Evolutionary conservation across 2,113 vertebrate genomes (phyloP), one percentile per base, ranked within the genome.

Genomic region (Centropristis striata): DNA sequence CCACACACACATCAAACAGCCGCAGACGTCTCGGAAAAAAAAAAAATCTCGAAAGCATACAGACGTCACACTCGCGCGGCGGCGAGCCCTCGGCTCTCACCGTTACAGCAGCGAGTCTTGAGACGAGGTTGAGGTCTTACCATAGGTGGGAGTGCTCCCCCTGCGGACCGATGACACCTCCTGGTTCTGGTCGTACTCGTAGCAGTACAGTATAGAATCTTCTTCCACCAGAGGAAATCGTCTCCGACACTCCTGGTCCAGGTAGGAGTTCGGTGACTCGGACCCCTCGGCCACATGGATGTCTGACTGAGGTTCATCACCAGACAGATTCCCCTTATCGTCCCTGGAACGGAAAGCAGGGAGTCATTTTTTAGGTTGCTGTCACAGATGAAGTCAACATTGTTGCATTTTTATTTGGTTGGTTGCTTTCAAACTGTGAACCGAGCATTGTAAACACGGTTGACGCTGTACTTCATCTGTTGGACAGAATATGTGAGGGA

Each of bases 261-360:
- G 95, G 92, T 98, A 99, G 28, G 98, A 98, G 94, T 99, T 99
- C 71, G 98, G 98, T 55, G 98, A 99, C 89, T 99, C 97, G 10
- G 97, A 98, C 76, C 98, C 96, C 74, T 98, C 97, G 15, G 96
- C 95, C 14, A 97, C 94, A 0, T 96, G 96, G 57, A 96, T 92
- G 50, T 97, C 97, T 37, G 96, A 93, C 78, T 96, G 95, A 53
- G 96, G 89, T 25, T 97, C 96, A 1, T 97, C 96, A 68, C 93
- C 96, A 0, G 96, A 94, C 61, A 97, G 95, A 83, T 96, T 97
- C 69, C 95, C 96, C 57, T 97, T 96, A 71, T 99, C 97, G 71
- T 99, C 98, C 93, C 98, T 99, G 67, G n/a, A 58, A 81, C 2
- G 6, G 14, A 41, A 46, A 63, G 36, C 69, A 66, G 39, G 51